Evolutionary conservation across 37 sponge, comb jelly and placozoan genomes (phyloP).

Genomic region (Cliona cf. orientalis): DNA sequence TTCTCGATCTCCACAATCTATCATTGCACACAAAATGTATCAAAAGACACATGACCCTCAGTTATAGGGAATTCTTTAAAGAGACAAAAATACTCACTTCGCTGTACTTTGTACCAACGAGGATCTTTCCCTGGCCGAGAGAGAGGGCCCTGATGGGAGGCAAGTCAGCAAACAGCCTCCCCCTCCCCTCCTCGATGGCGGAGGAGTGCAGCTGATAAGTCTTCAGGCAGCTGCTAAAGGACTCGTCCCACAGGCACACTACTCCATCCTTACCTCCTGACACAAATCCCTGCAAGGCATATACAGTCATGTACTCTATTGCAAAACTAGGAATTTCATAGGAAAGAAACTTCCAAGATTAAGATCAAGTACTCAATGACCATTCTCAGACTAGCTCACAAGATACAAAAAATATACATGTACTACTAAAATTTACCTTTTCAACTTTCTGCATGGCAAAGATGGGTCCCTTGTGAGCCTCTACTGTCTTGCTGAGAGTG

Average conservation of each 20-base stretch:
- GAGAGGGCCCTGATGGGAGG: constrained; percentile 86
- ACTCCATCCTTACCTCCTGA: constrained; percentile 96
- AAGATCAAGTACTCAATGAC: too few species aligned
- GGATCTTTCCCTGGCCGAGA: constrained; percentile 80
- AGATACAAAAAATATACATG: too few species aligned
- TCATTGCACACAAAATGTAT: background rate
- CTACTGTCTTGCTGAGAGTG: constrained; percentile 36
- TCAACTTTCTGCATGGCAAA: constrained; percentile 83
- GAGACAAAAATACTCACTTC: constrained; percentile 55
- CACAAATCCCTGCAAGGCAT: constrained; percentile 76
- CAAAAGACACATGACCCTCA: background rate
- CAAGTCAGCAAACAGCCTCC: constrained; percentile 51
- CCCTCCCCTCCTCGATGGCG: constrained; percentile 33
- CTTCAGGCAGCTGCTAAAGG: constrained; percentile 68
- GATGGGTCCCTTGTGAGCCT: constrained; percentile 86
- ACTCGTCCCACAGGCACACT: constrained; percentile 91
- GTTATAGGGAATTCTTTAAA: background rate
- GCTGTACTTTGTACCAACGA: constrained; percentile 93
- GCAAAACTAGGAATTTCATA: too few species aligned
- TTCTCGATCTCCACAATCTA: constrained; percentile 88
- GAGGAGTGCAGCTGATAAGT: constrained; percentile 65
- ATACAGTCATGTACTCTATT: too few species aligned
- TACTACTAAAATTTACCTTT: constrained; percentile 69
- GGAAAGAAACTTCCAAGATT: too few species aligned
- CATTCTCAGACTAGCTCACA: too few species aligned